Evolutionary conservation across 1,140 invertebrate species (phyloP).

Genomic region (Neodiprion lecontei): DNA sequence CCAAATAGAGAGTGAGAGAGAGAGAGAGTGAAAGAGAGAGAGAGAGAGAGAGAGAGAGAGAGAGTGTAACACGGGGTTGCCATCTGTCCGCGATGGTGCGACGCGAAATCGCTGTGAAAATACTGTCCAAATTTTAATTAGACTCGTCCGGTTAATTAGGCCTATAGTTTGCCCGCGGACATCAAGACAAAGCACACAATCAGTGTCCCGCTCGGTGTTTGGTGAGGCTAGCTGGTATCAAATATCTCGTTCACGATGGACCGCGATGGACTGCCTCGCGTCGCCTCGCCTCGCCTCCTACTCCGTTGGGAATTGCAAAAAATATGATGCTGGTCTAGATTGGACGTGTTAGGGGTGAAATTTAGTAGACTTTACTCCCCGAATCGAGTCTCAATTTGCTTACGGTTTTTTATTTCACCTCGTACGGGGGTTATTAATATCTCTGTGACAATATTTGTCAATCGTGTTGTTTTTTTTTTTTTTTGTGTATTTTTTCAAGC

Average conservation of each 20-base stretch:
- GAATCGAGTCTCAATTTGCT: constrained; percentile 7
- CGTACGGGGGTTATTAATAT: constrained; percentile 1
- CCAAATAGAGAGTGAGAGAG: neutral
- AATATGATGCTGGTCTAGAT: constrained; percentile 12
- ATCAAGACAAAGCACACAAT: constrained; percentile 20
- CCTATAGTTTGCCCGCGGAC: constrained; percentile 19
- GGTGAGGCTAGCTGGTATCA: constrained; percentile 9
- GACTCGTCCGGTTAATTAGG: constrained; percentile 20
- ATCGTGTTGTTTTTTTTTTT: no score
- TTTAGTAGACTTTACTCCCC: constrained; percentile 1
- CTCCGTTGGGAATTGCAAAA: constrained; percentile 10
- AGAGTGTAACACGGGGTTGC: neutral
- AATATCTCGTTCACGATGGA: constrained; percentile 12
- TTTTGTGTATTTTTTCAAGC: neutral
- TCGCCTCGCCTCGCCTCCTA: neutral
- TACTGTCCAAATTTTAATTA: constrained; percentile 19
- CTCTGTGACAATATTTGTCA: neutral
- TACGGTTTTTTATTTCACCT: constrained; percentile 1
- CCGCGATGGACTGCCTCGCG: neutral
- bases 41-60: no score
- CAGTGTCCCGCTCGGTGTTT: constrained; percentile 6
- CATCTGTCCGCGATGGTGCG: neutral
- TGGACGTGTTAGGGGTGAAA: constrained; percentile 14
- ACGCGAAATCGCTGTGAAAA: constrained; percentile 16
- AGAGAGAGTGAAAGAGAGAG: neutral